Evolutionary conservation across 1,140 invertebrate species (phyloP).

Genomic region (Calliopsis andreniformis): DNA sequence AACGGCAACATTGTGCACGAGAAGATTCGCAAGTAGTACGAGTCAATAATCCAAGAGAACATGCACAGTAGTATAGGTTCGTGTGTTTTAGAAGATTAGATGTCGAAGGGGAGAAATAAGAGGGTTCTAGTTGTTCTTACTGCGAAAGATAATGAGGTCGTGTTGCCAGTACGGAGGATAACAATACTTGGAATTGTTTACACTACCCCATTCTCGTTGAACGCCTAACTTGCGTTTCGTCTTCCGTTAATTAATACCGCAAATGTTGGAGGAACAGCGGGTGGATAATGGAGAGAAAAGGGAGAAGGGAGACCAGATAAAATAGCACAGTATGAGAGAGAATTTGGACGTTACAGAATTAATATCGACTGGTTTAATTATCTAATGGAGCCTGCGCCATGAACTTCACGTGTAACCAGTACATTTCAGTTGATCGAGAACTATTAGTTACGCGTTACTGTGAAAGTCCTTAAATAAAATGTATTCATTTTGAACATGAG

Average conservation of each 20-base stretch:
- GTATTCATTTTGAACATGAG: not conserved
- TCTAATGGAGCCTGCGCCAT: slow-evolving; percentile 58
- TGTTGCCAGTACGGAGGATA: slow-evolving; percentile 69
- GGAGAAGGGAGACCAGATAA: slow-evolving; percentile 15
- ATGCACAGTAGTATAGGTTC: slow-evolving; percentile 41
- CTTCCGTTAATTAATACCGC: slow-evolving; percentile 65
- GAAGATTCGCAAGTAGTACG: slow-evolving; percentile 52
- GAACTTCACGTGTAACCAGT: slow-evolving; percentile 32
- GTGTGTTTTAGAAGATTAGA: slow-evolving; percentile 71
- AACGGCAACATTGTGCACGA: slow-evolving; percentile 44
- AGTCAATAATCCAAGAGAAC: slow-evolving; percentile 31
- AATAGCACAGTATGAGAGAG: not conserved
- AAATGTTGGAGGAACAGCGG: slow-evolving; percentile 44
- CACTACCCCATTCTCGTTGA: slow-evolving; percentile 55
- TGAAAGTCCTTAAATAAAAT: slow-evolving; percentile 9
- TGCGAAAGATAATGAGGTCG: slow-evolving; percentile 64
- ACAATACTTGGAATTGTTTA: slow-evolving; percentile 72
- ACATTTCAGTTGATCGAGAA: not conserved
- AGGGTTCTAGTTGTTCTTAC: slow-evolving; percentile 65
- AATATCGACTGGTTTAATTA: slow-evolving; percentile 40
- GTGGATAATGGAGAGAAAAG: slow-evolving; percentile 20
- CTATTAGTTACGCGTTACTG: not conserved
- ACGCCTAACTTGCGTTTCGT: slow-evolving; percentile 47
- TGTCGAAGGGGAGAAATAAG: slow-evolving; percentile 58
- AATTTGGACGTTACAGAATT: not conserved